Evolutionary conservation across 2,888 invertebrate genomes (phyloP).

Genomic region (Drosophila kuntzei): DNA sequence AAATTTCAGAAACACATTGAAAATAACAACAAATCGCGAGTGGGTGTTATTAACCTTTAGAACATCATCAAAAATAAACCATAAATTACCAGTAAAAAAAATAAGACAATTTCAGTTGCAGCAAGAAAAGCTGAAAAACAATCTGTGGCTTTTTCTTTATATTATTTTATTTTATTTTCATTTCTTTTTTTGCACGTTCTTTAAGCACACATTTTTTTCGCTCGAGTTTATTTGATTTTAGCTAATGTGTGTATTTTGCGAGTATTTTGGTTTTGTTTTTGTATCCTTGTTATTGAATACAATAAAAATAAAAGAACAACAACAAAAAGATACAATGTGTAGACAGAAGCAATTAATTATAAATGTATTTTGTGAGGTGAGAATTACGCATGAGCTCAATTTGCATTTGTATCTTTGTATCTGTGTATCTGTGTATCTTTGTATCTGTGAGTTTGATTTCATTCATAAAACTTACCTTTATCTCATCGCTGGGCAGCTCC

Average conservation of each 20-base stretch:
- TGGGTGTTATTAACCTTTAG: slow-evolving; percentile 46
- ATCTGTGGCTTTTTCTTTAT: background rate
- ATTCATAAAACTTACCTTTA: slow-evolving; percentile 87
- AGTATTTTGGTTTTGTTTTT: slow-evolving; percentile 19
- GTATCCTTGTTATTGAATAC: slow-evolving; percentile 70
- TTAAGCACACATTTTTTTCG: slow-evolving; percentile 33
- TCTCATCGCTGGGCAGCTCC: slow-evolving; percentile 90
- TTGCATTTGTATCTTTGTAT: slow-evolving; percentile 7
- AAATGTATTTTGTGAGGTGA: slow-evolving; percentile 32
- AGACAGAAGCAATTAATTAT: slow-evolving; percentile 67
- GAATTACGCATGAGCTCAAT: slow-evolving; percentile 8
- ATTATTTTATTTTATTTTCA: slow-evolving; percentile 1
- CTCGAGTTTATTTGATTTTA: slow-evolving; percentile 20
- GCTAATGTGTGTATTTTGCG: slow-evolving; percentile 1
- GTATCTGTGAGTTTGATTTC: slow-evolving; percentile 28
- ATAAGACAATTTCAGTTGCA: slow-evolving; percentile 37
- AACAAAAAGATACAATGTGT: slow-evolving; percentile 36
- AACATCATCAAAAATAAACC: slow-evolving; percentile 48
- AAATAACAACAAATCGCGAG: slow-evolving; percentile 1
- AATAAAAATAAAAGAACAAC: slow-evolving; percentile 15
- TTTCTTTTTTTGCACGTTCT: slow-evolving; percentile 23
- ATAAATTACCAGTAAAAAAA: slow-evolving; percentile 50
- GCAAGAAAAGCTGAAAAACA: slow-evolving; percentile 13
- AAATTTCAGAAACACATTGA: background rate
- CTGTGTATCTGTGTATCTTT: slow-evolving; percentile 2